Percentiles rank a stretch among this genome's conserved stretches.
phyloP scores from a whole-genome alignment of 2,113 vertebrate genomes.

The Calonectris borealis region DNA sequence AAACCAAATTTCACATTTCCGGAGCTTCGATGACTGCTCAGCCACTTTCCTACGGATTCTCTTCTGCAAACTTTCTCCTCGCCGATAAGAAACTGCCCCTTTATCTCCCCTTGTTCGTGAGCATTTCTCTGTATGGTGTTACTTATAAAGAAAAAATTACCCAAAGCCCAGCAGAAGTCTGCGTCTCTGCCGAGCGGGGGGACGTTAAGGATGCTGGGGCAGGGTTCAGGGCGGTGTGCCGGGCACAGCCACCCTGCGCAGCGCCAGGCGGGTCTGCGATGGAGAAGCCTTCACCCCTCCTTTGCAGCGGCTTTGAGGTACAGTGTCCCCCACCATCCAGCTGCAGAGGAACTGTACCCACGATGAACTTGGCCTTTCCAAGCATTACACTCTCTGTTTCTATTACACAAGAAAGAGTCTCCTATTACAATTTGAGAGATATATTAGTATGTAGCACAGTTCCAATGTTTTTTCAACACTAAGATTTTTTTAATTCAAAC shows the following conservation, averaged over 20 bases:
- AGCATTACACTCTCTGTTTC: not conserved
- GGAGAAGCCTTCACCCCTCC: not conserved
- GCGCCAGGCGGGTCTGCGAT: not conserved
- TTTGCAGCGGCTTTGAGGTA: not conserved
- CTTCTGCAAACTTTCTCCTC: not conserved
- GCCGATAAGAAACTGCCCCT: not conserved
- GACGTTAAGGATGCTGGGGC: not conserved
- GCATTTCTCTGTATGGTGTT: not conserved
- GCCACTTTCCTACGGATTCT: not conserved
- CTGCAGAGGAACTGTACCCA: not conserved
- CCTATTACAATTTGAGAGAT: slow-evolving; percentile 12
- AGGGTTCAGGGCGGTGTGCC: not conserved
- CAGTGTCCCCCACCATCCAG: accelerated
- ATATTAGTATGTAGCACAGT: not conserved
- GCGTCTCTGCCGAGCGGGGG: not conserved
- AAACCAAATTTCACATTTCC: not conserved
- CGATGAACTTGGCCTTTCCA: not conserved
- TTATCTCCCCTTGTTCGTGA: not conserved
- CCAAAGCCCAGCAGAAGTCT: not conserved
- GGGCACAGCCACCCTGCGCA: not conserved
- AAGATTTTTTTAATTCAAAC: slow-evolving; percentile 38
- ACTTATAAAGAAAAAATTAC: accelerated
- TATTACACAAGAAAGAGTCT: not conserved
- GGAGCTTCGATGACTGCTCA: not conserved
- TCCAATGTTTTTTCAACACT: slow-evolving; percentile 55